A percentile compares a stretch with the other conserved stretches of the same genome.
phyloP scores from a whole-genome alignment of 2,113 vertebrate species.

The Anoplopoma fimbria region DNA sequence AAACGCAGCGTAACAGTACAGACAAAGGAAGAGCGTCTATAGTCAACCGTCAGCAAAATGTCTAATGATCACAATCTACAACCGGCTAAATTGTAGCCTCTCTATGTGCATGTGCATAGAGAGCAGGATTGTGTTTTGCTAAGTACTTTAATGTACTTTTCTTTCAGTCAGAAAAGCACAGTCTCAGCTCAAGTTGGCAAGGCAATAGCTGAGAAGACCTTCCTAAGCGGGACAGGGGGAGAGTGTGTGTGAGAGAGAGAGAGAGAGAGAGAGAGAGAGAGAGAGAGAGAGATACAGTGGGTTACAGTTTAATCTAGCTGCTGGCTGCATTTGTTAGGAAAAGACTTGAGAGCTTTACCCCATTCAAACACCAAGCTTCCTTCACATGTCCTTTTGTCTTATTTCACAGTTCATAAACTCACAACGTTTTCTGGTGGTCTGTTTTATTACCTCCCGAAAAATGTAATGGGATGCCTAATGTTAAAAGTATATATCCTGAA shows the following conservation, averaged over 20 bases:
- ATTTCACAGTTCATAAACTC: slow-evolving; percentile 60
- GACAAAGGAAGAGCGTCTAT: background rate
- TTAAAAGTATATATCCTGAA: slow-evolving; percentile 29
- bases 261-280: slow-evolving; percentile 18
- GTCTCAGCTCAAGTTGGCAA: slow-evolving; percentile 51
- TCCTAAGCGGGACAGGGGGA: slow-evolving; percentile 8
- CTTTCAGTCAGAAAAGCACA: slow-evolving; percentile 49
- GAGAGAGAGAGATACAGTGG: slow-evolving; percentile 3
- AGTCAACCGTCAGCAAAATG: background rate
- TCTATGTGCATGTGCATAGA: slow-evolving; percentile 40
- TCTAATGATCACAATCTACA: background rate
- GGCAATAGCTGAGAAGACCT: slow-evolving; percentile 49
- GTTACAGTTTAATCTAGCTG: slow-evolving; percentile 40
- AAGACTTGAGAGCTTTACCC: slow-evolving; percentile 41
- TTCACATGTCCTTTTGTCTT: slow-evolving; percentile 47
- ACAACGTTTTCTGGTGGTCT: slow-evolving; percentile 22
- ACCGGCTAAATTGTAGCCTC: slow-evolving; percentile 41
- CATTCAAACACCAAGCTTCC: slow-evolving; percentile 49
- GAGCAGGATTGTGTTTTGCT: slow-evolving; percentile 54
- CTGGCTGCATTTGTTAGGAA: slow-evolving; percentile 58
- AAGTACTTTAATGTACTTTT: slow-evolving; percentile 67
- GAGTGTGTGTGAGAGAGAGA: slow-evolving; percentile 16
- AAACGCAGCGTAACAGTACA: background rate
- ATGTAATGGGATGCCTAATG: slow-evolving; percentile 17
- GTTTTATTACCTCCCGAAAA: slow-evolving; percentile 27